Percentiles rank a stretch among this genome's conserved stretches.
phyloP scores from a whole-genome alignment of 2,113 vertebrate genomes.

The Synchiropus splendidus region DNA sequence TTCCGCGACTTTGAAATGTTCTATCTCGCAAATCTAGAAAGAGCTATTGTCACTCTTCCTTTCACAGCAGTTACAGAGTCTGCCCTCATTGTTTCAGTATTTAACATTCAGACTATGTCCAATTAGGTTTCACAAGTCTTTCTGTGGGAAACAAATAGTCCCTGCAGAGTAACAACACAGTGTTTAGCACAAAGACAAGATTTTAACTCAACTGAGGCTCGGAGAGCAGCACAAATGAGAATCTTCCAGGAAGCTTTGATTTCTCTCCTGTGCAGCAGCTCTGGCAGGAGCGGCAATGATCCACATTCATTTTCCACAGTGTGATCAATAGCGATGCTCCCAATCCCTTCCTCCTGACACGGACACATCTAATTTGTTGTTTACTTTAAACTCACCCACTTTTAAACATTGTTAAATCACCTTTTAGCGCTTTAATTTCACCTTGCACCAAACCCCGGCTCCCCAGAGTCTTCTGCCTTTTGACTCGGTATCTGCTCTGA shows the following conservation, averaged over 20 bases:
- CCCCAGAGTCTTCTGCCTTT: conserved; percentile 71
- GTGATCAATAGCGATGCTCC: conserved; percentile 77
- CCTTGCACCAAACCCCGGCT: conserved; percentile 68
- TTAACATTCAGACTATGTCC: too few species aligned
- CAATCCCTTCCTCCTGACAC: conserved; percentile 70
- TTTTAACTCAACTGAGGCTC: conserved; percentile 5
- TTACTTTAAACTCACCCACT: conserved; percentile 87
- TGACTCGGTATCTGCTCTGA: conserved; percentile 21
- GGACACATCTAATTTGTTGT: conserved; percentile 87
- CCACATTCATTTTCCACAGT: conserved; percentile 88
- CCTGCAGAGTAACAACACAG: too few species aligned
- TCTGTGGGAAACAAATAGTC: too few species aligned
- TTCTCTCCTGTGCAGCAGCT: conserved; percentile 74
- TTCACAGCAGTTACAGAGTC: too few species aligned
- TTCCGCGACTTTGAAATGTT: too few species aligned
- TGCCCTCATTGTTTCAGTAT: too few species aligned
- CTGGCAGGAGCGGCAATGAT: conserved; percentile 73
- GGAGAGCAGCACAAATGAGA: conserved; percentile 11
- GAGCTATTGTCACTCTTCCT: too few species aligned
- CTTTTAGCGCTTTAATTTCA: conserved; percentile 90
- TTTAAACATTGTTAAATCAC: conserved; percentile 90
- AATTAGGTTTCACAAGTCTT: too few species aligned
- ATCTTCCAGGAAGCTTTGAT: conserved; percentile 62
- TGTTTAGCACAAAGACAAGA: background rate
- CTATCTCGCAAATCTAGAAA: too few species aligned